Base-by-base conservation (phyloP, 2,888 invertebrate genomes). In the Germaria angustata region DNA sequence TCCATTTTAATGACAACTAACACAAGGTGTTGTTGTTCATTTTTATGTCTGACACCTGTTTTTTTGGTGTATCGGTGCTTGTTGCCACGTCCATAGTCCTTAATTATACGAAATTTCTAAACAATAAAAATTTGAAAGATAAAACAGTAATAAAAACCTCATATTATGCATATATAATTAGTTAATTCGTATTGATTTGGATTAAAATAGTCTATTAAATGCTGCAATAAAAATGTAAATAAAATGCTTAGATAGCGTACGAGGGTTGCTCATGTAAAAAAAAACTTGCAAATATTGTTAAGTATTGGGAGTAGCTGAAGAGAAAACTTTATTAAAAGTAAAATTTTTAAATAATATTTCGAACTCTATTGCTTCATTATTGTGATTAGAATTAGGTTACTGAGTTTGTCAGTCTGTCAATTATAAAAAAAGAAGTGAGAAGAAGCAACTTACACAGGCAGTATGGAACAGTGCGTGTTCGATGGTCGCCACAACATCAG, bases 121-220 rank as follows among this genome's bases (percentile, higher is more conserved):
- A 63, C 36, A 78, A 78, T 22, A 68, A 46, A 17, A 51, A 61
- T 17, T 39, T 17, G n/a, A n/a, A 49, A 55, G 1, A 39, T 24
- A 22, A 68, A 41, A 13, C 22, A 17, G 13, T 0, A 36, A 51
- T 32, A 51, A 66, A 51, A 68, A 77, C 46, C 55, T 51, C 65
- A 80, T 80, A 80, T 79, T 82, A 86, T 89, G 89, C 87, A 89
- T 89, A 87, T 84, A 85, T 88, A 89, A 88, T 88, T 88, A 88
- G 89, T 88, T 89, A 88, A 88, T 88, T 88, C 85, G 85, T 85
- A 82, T 86, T 85, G 82, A 84, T 86, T 85, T 84, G 75, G 84
- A 81, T 86, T 84, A 79, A 59, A 65, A 76, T 59, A 71, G 76
- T 75, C 57, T 53, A 71, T 65, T 63, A 55, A 68, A 72, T 63